Evolutionary conservation across 1,140 invertebrate genomes (phyloP), one percentile per base, ranked within the genome.

Genomic region (Caenorhabditis elegans): DNA sequence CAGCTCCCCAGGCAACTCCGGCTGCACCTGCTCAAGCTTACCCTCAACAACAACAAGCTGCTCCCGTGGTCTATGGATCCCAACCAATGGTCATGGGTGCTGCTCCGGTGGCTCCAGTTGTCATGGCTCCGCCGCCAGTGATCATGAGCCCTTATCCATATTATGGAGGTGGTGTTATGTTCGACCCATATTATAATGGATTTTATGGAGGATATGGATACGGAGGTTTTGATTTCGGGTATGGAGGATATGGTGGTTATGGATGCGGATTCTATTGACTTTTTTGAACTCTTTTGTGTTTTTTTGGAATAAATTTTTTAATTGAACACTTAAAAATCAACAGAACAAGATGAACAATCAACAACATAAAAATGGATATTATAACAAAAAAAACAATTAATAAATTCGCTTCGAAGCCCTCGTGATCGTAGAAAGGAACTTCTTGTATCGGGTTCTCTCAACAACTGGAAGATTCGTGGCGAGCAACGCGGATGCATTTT

Each of bases 341-440:
- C n/a, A n/a, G n/a, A n/a, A n/a, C n/a, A n/a, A n/a, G n/a, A n/a
- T n/a, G n/a, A n/a, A n/a, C n/a, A n/a, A n/a, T n/a, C n/a, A n/a
- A n/a, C n/a, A n/a, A n/a, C n/a, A n/a, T n/a, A n/a, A n/a, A n/a
- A n/a, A n/a, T n/a, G n/a, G n/a, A n/a, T n/a, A n/a, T n/a, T n/a
- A n/a, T n/a, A 60, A 31, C 53, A 34, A 11, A 43, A 22, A 24
- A 70, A 70, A 5, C n/a, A 70, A 43, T 70, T 24, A 70, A 28
- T 70, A 70, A n/a, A 70, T 26, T 70, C 60, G 26, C n/a, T 70
- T 70, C 2, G 60, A 70, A 70, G 60, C 60, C 34, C 34, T 70
- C 3, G 60, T 70, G n/a, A 70, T 70, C 13, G 60, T 70, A 43
- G 60, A 70, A 5, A 70, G n/a, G 34, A 70, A 70, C n/a, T 70